A percentile compares a stretch with the other conserved stretches of the same genome.
phyloP scores from a whole-genome alignment of 1,140 invertebrate species.

The Hyles vespertilio region DNA sequence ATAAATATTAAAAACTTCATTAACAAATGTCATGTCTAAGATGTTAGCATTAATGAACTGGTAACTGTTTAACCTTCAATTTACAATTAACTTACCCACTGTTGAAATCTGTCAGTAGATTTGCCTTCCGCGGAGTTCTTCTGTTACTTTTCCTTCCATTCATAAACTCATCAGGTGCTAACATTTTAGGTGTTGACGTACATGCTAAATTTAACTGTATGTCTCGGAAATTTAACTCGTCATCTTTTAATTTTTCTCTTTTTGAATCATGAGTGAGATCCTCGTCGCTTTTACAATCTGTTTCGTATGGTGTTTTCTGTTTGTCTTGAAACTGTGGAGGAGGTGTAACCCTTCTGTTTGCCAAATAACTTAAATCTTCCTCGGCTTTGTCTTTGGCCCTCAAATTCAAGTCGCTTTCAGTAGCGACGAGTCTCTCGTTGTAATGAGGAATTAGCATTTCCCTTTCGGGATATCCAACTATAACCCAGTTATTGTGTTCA shows the following conservation, averaged over 20 bases:
- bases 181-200: conserved; percentile 72
- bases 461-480: conserved; percentile 59
- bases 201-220: conserved; percentile 65
- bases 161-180: conserved; percentile 59
- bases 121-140: conserved; percentile 47
- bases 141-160: conserved; percentile 45
- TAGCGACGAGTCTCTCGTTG: conserved; percentile 55
- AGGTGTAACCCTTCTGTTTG: conserved; percentile 57
- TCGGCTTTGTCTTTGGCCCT: conserved; percentile 46
- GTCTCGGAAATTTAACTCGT: conserved; percentile 58
- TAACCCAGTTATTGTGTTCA: conserved; percentile 62
- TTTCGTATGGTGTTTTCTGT: conserved; percentile 54
- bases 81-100: conserved; percentile 45
- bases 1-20: background rate
- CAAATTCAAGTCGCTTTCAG: conserved; percentile 38
- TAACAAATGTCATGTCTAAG: conserved; percentile 1
- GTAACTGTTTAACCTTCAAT: conserved; percentile 6
- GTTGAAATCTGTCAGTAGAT: conserved; percentile 60
- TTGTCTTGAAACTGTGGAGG: conserved; percentile 70
- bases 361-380: conserved; percentile 33
- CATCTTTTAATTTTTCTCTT: conserved; percentile 68
- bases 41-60: background rate
- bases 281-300: conserved; percentile 52
- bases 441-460: conserved; percentile 64
- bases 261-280: conserved; percentile 62